Base-by-base conservation (phyloP, 2,797 vertebrate genomes). In the Crocodylus rhombifer region DNA sequence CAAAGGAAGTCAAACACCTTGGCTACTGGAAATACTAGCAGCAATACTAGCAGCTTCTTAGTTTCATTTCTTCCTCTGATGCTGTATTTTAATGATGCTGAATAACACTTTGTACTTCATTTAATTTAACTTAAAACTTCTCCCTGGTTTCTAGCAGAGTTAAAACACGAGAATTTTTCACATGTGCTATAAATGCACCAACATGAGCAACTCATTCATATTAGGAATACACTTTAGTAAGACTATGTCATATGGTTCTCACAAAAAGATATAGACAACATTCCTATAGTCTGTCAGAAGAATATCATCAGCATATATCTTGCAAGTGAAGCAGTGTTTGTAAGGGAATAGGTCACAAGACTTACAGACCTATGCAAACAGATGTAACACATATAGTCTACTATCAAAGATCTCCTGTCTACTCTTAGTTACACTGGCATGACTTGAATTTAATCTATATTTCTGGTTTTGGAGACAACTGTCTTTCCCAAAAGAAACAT, bases 81-180 rank as follows among this genome's bases (percentile, higher is more conserved):
- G 51, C 17, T 33, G 8, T n/a, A 77, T 69, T 77, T 28, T 28
- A 17, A 82, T 14, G 14, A 82, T 63, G 0, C n/a, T 73, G 82
- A 69, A 88, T 60, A 77, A 62, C 42, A 25, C 42, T 30, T 62
- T 64, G 42, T 60, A 51, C 64, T 87, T 94, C 62, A 61, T 82
- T 75, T 84, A 67, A 64, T 63, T 82, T 81, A 85, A 85, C 75
- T 91, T 79, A 77, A 90, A 91, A 89, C 64, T 64, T 90, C 56
- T 89, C 77, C 87, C 92, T 16, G 62, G 89, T 36, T 65, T 14
- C 73, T 4, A 69, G 77, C 28, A 89, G 81, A 82, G 69, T 89
- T 83, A 87, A 56, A 77, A 20, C n/a, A 86, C 73, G 16, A 14
- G 7, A 33, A 69, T 69, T 88, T 42, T 62, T 62, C 28, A 7